Percentiles rank a stretch among this genome's conserved stretches.
phyloP scores from a whole-genome alignment of 2,888 invertebrate genomes.

The Drosophila paramelanica region DNA sequence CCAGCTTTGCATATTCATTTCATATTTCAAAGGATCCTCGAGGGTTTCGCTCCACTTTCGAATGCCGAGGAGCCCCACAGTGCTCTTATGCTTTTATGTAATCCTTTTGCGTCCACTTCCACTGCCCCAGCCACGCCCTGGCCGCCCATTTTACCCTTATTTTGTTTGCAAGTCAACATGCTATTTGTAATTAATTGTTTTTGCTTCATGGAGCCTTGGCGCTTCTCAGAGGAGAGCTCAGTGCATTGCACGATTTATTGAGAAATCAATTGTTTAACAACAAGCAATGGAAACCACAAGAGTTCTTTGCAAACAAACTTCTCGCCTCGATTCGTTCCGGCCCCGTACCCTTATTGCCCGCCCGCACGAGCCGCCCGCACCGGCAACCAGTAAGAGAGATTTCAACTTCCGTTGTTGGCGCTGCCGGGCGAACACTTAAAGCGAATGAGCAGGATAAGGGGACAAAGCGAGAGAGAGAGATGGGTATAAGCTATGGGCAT shows the following conservation, averaged over 20 bases:
- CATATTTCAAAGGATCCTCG: slow-evolving; percentile 30
- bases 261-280: slow-evolving; percentile 81
- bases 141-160: slow-evolving; percentile 35
- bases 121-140: slow-evolving; percentile 5
- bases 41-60: slow-evolving; percentile 7
- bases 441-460: slow-evolving; percentile 11
- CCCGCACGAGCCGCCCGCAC: slow-evolving; percentile 1
- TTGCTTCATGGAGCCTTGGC: slow-evolving; percentile 65
- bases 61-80: slow-evolving; percentile 26
- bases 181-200: slow-evolving; percentile 80
- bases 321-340: slow-evolving; percentile 75
- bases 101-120: slow-evolving; percentile 34
- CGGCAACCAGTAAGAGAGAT: slow-evolving; percentile 42
- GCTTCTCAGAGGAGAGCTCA: slow-evolving; percentile 40
- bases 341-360: background rate
- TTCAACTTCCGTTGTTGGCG: slow-evolving; percentile 72
- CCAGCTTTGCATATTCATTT: slow-evolving; percentile 3
- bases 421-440: slow-evolving; percentile 46
- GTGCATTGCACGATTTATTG: slow-evolving; percentile 81
- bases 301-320: slow-evolving; percentile 80
- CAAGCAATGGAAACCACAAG: slow-evolving; percentile 81
- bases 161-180: slow-evolving; percentile 81
- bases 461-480: slow-evolving; percentile 8
- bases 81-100: slow-evolving; percentile 40
- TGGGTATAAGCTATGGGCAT: slow-evolving; percentile 68